These are phyloP conservation scores for Unio pictorum DNA, from an alignment of 2,888 invertebrate genomes.

Conservation along the genomic window DNA sequence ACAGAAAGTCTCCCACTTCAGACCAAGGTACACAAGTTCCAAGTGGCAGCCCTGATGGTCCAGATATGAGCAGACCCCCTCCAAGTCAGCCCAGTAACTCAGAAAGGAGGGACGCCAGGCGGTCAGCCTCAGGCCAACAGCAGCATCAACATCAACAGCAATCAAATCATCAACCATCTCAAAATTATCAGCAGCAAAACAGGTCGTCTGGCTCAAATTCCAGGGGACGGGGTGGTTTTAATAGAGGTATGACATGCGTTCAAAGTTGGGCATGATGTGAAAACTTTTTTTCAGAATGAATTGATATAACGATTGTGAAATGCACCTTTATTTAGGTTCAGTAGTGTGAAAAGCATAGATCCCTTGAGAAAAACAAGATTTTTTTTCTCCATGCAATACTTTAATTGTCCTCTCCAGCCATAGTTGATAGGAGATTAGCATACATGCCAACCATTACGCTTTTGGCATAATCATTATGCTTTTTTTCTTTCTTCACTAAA, in stretches of 20 bases:
- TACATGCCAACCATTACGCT: too few relatives aligned
- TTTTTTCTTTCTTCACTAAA: too few relatives aligned
- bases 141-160: constrained; percentile 33
- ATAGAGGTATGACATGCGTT: constrained; percentile 13
- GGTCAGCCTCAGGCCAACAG: constrained; percentile 28
- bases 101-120: constrained; percentile 9
- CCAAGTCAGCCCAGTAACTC: constrained; percentile 9
- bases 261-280: too few relatives aligned
- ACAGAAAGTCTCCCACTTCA: constrained; percentile 75
- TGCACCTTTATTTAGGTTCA: too few relatives aligned
- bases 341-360: too few relatives aligned
- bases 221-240: constrained; percentile 23
- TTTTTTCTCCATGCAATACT: too few relatives aligned
- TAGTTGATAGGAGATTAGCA: too few relatives aligned
- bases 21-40: constrained; percentile 84
- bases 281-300: too few relatives aligned
- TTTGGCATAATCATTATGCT: too few relatives aligned
- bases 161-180: constrained; percentile 12
- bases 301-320: too few relatives aligned
- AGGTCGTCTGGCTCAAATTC: background rate
- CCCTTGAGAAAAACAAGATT: too few relatives aligned
- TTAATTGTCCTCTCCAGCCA: too few relatives aligned
- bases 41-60: constrained; percentile 35
- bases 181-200: constrained; percentile 25
- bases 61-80: constrained; percentile 34